Evolutionary conservation across 2,888 invertebrate genomes (phyloP).

Genomic region (Tethea ocularis): DNA sequence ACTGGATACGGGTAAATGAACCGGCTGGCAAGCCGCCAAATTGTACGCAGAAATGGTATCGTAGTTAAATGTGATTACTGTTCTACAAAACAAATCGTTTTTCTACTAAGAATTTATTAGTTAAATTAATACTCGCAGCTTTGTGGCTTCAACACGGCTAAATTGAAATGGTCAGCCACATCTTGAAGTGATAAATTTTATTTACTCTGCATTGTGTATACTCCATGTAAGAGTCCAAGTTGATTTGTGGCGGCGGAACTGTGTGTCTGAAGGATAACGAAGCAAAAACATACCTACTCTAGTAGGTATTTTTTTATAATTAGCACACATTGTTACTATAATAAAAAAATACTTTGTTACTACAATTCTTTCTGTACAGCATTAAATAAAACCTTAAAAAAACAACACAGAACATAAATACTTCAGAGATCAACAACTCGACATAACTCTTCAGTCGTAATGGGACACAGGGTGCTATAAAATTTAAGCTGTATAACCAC

Average conservation of each 20-base stretch:
- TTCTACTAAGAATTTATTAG: neutral
- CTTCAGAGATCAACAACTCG: neutral
- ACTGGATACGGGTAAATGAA: conserved; percentile 59
- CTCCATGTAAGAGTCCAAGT: no score
- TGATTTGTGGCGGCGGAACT: no score
- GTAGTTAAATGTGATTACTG: conserved; percentile 10
- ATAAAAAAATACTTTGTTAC: no score
- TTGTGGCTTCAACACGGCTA: no score
- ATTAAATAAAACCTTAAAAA: neutral
- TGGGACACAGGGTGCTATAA: neutral
- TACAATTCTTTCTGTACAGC: no score
- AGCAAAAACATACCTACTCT: no score
- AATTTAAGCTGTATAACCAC: neutral
- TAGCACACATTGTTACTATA: no score
- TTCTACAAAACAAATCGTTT: conserved; percentile 1
- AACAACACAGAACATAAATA: conserved; percentile 4
- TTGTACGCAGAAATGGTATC: conserved; percentile 27
- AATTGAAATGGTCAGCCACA: no score
- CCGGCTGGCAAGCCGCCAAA: conserved; percentile 61
- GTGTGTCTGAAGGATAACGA: no score
- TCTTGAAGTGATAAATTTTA: no score
- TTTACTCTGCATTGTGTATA: no score
- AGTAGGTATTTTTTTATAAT: no score
- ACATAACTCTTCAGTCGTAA: neutral
- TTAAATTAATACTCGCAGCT: neutral